Evolutionary conservation across 1,140 invertebrate genomes (phyloP).

Genomic region (Augochlora pura): DNA sequence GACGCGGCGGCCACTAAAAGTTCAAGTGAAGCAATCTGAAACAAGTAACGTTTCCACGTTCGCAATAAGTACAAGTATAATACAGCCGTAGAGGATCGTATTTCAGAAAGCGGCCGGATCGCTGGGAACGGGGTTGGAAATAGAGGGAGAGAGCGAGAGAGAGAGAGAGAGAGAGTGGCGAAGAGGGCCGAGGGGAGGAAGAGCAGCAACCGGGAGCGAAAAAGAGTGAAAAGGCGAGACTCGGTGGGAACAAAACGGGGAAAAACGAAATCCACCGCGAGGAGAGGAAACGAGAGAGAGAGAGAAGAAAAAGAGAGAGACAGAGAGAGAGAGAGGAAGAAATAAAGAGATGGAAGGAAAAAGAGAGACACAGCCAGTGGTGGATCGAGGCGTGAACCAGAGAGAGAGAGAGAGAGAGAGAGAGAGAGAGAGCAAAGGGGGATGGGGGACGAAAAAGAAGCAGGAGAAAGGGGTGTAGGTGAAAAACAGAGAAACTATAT

Average conservation of each 20-base stretch:
- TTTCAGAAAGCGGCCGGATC: slow-evolving; percentile 15
- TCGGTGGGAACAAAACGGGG: not conserved
- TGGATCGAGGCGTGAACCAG: too few relatives aligned
- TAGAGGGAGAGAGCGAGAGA: not conserved
- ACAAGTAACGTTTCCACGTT: slow-evolving; percentile 14
- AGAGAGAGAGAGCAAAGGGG: slow-evolving; percentile 1
- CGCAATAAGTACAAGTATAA: slow-evolving; percentile 19
- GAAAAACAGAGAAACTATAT: too few relatives aligned
- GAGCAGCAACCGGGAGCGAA: not conserved
- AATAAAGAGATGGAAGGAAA: not conserved
- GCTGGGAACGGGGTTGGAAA: not conserved
- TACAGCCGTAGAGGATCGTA: slow-evolving; percentile 19
- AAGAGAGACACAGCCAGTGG: too few relatives aligned
- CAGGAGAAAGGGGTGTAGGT: too few relatives aligned
- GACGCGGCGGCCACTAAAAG: not conserved
- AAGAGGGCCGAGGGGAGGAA: not conserved
- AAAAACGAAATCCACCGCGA: not conserved
- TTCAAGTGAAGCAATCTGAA: slow-evolving; percentile 27
- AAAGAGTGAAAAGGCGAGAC: not conserved
- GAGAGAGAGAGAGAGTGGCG: not conserved
- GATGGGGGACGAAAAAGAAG: not conserved
- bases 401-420: too few relatives aligned
- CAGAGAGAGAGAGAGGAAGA: not conserved
- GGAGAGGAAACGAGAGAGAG: not conserved
- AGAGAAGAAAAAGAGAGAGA: not conserved